Percentiles rank a stretch among this genome's conserved stretches.
Conservation (phyloP, 2,888 invertebrate genomes). For the Calliphora vomitoria region DNA sequence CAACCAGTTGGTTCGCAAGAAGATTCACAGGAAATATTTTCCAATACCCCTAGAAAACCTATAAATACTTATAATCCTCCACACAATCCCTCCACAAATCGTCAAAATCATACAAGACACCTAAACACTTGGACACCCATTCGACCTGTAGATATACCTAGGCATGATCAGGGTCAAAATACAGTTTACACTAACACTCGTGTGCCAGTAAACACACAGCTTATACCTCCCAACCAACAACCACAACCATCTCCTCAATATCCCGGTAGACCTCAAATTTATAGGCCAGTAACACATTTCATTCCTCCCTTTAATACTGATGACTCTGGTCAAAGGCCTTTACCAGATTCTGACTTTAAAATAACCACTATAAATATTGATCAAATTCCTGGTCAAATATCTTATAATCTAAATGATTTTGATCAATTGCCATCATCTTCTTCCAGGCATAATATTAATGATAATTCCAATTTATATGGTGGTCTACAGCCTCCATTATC, state of each 20-base stretch:
- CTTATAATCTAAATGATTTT: slow-evolving; percentile 49
- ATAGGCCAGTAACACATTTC: slow-evolving; percentile 45
- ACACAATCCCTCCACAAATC: slow-evolving; percentile 48
- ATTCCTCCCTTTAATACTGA: slow-evolving; percentile 47
- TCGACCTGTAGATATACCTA: slow-evolving; percentile 44
- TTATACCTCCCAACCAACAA: slow-evolving; percentile 28
- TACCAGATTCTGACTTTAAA: slow-evolving; percentile 54
- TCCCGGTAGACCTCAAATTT: not conserved
- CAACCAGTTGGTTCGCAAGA: slow-evolving; percentile 80
- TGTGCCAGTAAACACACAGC: slow-evolving; percentile 29
- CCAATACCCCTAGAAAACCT: slow-evolving; percentile 63
- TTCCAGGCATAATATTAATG: slow-evolving; percentile 50
- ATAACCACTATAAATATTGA: slow-evolving; percentile 65
- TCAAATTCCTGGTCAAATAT: slow-evolving; percentile 51
- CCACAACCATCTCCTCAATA: not conserved
- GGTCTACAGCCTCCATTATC: slow-evolving; percentile 76
- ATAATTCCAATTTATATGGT: slow-evolving; percentile 73
- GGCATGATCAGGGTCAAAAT: slow-evolving; percentile 41
- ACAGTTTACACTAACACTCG: slow-evolving; percentile 48
- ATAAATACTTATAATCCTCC: slow-evolving; percentile 52
- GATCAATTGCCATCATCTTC: slow-evolving; percentile 54
- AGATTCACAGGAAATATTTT: slow-evolving; percentile 76
- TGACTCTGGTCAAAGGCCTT: slow-evolving; percentile 61
- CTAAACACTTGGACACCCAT: slow-evolving; percentile 66
- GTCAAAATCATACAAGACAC: slow-evolving; percentile 77